phyloP scores from a whole-genome alignment of 1,140 invertebrate species.

The Drosophila busckii region DNA sequence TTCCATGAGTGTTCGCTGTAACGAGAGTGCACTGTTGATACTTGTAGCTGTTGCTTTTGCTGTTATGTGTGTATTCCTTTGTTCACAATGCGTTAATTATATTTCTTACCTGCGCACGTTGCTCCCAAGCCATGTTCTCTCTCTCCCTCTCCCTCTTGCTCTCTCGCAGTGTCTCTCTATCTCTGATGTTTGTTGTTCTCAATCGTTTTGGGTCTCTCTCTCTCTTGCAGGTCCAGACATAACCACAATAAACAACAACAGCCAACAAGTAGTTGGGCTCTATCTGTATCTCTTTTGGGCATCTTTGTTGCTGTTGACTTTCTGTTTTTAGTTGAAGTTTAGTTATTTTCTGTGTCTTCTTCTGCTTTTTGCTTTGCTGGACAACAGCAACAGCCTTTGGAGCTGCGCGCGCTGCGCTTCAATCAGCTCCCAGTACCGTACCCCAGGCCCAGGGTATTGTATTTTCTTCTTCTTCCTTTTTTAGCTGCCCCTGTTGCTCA shows the following conservation, averaged over 20 bases:
- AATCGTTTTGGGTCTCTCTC: too few relatives aligned
- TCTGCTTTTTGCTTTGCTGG: too few relatives aligned
- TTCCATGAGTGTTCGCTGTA: too few relatives aligned
- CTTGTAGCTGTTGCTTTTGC: constrained; percentile 1
- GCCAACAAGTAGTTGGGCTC: not conserved
- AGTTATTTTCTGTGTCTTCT: too few relatives aligned
- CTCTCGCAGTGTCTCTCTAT: not conserved
- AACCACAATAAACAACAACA: constrained; percentile 2
- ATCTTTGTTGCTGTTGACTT: constrained; percentile 5
- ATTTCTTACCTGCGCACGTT: constrained; percentile 42
- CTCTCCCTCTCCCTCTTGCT: not conserved
- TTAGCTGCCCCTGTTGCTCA: too few relatives aligned
- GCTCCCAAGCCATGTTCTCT: not conserved
- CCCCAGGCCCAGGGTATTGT: too few relatives aligned
- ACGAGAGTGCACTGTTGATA: too few relatives aligned
- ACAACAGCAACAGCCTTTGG: constrained; percentile 25
- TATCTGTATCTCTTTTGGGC: constrained; percentile 21
- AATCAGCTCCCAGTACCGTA: constrained; percentile 20
- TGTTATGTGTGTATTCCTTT: constrained; percentile 1
- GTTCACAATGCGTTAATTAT: constrained; percentile 41
- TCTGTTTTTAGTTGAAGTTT: too few relatives aligned
- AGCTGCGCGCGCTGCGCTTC: constrained; percentile 39
- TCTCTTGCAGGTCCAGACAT: constrained; percentile 1
- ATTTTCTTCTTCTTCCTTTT: not conserved
- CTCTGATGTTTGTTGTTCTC: too few relatives aligned